Evolutionary conservation across 2,797 vertebrate genomes (phyloP), one percentile per base, ranked within the genome.

Genomic region (Odontamblyopus rebecca): DNA sequence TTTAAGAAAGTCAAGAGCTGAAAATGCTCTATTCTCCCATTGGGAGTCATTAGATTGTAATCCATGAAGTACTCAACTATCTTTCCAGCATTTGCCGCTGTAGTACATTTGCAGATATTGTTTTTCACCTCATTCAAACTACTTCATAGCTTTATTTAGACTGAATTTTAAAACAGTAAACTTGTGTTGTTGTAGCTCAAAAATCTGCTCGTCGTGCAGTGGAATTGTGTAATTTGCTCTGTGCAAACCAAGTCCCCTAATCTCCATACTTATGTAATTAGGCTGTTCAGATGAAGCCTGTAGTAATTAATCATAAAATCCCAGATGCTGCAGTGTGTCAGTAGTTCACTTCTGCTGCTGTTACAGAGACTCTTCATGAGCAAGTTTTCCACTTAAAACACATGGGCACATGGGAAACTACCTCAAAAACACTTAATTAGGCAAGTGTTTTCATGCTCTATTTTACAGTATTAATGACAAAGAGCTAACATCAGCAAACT

Each of bases 221-320:
- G 6, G 35, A 57, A 79, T 85, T 61, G 70, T 68, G 70, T 84
- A 86, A 90, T 81, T 82, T 83, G 85, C 80, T 89, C 81, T 86
- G 77, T 83, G 69, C 81, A 29, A 67, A 68, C 73, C 72, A 79
- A 85, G 66, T 23, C 80, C 78, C 76, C 83, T 88, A 87, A 90
- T 89, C 85, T 79, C 53, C 76, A 56, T 74, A 76, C 71, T 86
- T 82, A 76, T 82, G 83, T 68, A 86, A 89, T 92, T 90, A 87
- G 64, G 72, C 83, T 78, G 77, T 62, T 73, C 82, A 91, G 88
- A 91, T 84, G 89, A 90, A 89, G 87, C 84, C 75, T 63, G 8
- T 15, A 48, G 86, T 93, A 89, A 92, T 93, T 90, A 84, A 91
- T 91, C 86, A 89, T 82, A 88, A 87, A 88, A 85, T 86, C 82